Conservation (phyloP, 2,888 invertebrate genomes). For the Schizotus pectinicornis region DNA sequence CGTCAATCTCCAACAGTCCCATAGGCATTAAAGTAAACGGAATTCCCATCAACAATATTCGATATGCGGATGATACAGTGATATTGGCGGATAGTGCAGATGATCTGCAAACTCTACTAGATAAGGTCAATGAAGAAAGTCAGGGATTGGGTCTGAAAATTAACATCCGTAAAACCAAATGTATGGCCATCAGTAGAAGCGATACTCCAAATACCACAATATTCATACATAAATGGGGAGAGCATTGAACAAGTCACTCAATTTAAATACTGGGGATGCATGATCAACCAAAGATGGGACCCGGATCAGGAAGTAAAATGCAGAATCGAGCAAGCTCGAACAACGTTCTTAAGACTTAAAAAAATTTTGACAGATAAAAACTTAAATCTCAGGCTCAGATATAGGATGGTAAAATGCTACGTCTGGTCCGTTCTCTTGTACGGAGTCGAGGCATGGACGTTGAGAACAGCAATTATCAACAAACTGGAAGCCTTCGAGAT, state of each 20-base stretch:
- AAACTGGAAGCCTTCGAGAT: conserved; percentile 10
- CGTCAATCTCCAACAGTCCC: background rate
- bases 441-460: conserved; percentile 12
- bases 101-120: conserved; percentile 14
- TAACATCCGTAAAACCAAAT: conserved; percentile 24
- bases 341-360: conserved; percentile 5
- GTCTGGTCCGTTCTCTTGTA: conserved; percentile 14
- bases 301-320: background rate
- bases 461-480: conserved; percentile 9
- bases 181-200: background rate
- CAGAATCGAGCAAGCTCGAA: conserved; percentile 2
- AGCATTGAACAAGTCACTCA: background rate
- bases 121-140: conserved; percentile 4
- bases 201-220: background rate
- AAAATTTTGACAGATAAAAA: background rate
- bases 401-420: conserved; percentile 12
- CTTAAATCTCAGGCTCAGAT: conserved; percentile 2
- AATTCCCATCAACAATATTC: conserved; percentile 13
- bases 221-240: background rate
- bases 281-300: background rate
- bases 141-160: conserved; percentile 14
- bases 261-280: conserved; percentile 5
- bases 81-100: conserved; percentile 18
- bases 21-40: conserved; percentile 13
- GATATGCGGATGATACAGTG: conserved; percentile 20